phyloP scores from a whole-genome alignment of 2,888 invertebrate species.

The Drosophila koepferae region DNA sequence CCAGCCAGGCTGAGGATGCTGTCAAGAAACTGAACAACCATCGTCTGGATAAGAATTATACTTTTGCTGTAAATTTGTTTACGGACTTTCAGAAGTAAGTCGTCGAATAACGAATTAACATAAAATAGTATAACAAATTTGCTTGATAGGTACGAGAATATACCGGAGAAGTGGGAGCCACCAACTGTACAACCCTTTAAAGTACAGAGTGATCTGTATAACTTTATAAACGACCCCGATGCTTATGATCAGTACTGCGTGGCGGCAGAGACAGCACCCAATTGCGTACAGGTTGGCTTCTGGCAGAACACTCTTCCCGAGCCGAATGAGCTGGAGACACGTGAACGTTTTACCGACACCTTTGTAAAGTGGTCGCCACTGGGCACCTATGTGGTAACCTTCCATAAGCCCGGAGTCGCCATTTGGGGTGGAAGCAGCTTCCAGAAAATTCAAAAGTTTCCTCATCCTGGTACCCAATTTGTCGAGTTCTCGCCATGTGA shows the following conservation, averaged over 20 bases:
- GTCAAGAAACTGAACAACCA: conserved; percentile 95
- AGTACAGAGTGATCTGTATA: conserved; percentile 96
- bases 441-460: conserved; percentile 95
- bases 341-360: conserved; percentile 97
- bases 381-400: conserved; percentile 98
- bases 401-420: conserved; percentile 97
- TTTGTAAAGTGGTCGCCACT: conserved; percentile 99
- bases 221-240: conserved; percentile 96
- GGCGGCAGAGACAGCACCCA: conserved; percentile 92
- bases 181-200: conserved; percentile 95
- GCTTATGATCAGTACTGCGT: conserved; percentile 98
- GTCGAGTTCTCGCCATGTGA: conserved; percentile 99
- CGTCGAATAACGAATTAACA: background rate
- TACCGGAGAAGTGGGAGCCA: conserved; percentile 96
- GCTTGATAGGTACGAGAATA: conserved; percentile 90
- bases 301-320: conserved; percentile 96
- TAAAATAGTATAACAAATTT: background rate
- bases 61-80: conserved; percentile 96
- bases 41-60: conserved; percentile 98
- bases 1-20: conserved; percentile 94
- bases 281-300: conserved; percentile 91
- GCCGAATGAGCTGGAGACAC: conserved; percentile 92
- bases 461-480: conserved; percentile 95
- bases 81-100: conserved; percentile 96
- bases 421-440: conserved; percentile 99